Conservation (phyloP, 2,113 vertebrate species). For the Oreochromis aureus region DNA sequence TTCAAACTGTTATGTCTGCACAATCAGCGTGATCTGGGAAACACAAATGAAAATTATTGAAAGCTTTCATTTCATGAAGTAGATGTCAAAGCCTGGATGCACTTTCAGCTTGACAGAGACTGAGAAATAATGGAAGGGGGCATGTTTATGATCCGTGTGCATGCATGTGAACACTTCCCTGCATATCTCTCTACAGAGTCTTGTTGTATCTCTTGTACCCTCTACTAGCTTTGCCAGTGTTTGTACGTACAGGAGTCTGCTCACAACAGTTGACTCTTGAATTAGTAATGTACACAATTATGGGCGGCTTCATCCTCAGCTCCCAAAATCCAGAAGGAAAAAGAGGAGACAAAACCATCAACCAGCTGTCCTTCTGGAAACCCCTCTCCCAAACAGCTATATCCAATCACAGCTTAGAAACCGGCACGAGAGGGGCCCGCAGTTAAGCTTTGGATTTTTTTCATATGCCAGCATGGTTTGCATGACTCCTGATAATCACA, state of each 20-base stretch:
- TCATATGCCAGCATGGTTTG: not conserved
- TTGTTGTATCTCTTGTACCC: not conserved
- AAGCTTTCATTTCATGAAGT: not conserved
- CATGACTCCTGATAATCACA: not conserved
- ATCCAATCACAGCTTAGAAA: not conserved
- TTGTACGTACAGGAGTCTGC: not conserved
- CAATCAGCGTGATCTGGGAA: not conserved
- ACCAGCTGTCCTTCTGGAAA: not conserved
- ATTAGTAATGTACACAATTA: conserved; percentile 12
- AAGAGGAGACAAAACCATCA: not conserved
- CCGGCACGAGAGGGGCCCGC: not conserved
- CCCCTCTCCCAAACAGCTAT: not conserved
- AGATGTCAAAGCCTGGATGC: not conserved
- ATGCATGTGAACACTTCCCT: not conserved
- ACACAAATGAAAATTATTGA: not conserved
- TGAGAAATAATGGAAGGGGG: not conserved
- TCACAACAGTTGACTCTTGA: not conserved
- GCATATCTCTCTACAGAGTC: not conserved
- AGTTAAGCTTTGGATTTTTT: not conserved
- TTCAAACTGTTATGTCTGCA: not conserved
- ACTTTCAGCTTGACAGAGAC: not conserved
- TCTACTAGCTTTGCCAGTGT: conserved; percentile 11
- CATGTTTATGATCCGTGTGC: not conserved
- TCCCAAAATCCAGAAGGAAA: not conserved
- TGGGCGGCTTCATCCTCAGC: not conserved